Conservation (phyloP, 2,113 vertebrate genomes). For the Amazona guildingii region DNA sequence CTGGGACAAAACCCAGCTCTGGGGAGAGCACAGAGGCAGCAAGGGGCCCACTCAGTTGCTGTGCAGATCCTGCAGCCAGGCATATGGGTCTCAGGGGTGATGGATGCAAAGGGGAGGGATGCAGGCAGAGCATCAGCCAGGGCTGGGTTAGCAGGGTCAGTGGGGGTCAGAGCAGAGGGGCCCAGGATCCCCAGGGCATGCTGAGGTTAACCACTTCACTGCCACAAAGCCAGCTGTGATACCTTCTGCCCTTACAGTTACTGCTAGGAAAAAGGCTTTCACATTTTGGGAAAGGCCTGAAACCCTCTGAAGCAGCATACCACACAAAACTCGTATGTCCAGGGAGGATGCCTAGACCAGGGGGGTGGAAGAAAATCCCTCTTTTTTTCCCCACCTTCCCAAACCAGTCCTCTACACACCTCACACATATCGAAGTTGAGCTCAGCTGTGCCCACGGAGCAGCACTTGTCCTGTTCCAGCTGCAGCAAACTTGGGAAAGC, state of each 20-base stretch:
- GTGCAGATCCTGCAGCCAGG: neutral
- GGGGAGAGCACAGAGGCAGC: neutral
- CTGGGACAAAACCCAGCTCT: neutral
- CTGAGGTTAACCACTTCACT: neutral
- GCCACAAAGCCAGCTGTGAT: neutral
- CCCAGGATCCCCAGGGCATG: neutral
- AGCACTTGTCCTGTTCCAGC: neutral
- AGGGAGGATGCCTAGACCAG: neutral
- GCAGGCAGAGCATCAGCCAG: neutral
- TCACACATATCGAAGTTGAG: neutral
- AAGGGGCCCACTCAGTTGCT: neutral
- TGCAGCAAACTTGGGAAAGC: neutral
- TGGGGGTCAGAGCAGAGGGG: neutral
- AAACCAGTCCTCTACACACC: neutral
- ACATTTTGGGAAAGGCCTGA: neutral
- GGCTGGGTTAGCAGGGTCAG: neutral
- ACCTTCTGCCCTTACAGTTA: neutral
- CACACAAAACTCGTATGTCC: neutral
- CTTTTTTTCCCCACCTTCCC: neutral
- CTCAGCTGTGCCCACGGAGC: neutral
- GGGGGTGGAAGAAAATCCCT: neutral
- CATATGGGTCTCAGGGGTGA: neutral
- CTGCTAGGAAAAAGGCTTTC: neutral
- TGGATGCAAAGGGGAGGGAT: neutral
- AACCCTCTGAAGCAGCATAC: neutral